Evolutionary conservation across 2,797 vertebrate species (phyloP), one percentile per base, ranked within the genome.

Genomic region (Dryobates pubescens): DNA sequence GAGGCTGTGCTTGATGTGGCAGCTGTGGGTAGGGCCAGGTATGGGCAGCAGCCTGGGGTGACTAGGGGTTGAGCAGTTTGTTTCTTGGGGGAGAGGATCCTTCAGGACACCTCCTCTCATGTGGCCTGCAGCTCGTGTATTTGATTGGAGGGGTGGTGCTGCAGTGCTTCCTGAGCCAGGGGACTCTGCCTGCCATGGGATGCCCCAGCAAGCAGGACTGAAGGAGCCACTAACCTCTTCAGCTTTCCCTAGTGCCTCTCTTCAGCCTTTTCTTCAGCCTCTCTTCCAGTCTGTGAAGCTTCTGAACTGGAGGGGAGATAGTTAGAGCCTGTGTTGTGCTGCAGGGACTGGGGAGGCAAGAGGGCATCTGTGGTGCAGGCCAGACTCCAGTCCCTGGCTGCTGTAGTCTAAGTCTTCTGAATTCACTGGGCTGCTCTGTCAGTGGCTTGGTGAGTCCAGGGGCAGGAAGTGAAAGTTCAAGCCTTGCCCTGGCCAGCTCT

Each of bases 241-340:
- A 63, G n/a, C 41, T 6, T 15, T 68, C 30, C 26, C 22, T 22
- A 4, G 0, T 1, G 0, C 13, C 54, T 73, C 11, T 63, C 22
- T 54, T 62, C 8, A n/a, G n/a, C n/a, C n/a, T n/a, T n/a, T n/a
- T n/a, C n/a, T n/a, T n/a, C n/a, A n/a, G 0, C 13, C 54, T 73
- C 11, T 63, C 22, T 54, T 62, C 8, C 24, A n/a, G 59, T 11
- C 1, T 9, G 27, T 61, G 56, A 23, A 51, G 9, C 36, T 82
- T 45, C 27, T 56, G 38, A 49, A 43, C 22, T 17, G 23, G 3
- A 19, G 1, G 9, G 45, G 17, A 27, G 72, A 9, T 9, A 34
- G 47, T 61, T 75, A 10, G 45, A 80, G n/a, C 32, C 54, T 0
- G 0, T 47, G 24, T 20, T 84, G 24, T 70, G 47, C 64, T 38